Percentiles rank a stretch among this genome's conserved stretches.
phyloP scores from a whole-genome alignment of 2,113 vertebrate genomes.

The Oryzias melastigma region DNA sequence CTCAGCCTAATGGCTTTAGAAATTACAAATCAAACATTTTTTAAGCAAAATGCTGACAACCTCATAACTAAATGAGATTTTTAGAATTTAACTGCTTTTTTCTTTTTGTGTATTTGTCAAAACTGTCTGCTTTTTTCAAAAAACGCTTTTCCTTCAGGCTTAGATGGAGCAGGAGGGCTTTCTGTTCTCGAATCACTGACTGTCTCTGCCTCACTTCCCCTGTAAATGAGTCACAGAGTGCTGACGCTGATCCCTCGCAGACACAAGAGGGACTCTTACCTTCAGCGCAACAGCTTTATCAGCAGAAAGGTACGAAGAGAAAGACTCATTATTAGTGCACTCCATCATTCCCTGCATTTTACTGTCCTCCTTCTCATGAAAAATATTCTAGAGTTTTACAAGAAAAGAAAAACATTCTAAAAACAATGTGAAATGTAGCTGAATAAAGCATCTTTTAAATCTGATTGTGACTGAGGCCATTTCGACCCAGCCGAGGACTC shows the following conservation, averaged over 20 bases:
- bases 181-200: not conserved
- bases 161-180: not conserved
- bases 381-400: not conserved
- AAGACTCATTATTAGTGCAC: constrained; percentile 9
- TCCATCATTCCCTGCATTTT: not conserved
- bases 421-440: not conserved
- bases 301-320: constrained; percentile 8
- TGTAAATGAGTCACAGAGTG: constrained; percentile 1
- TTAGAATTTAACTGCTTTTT: not conserved
- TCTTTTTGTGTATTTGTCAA: not conserved
- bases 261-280: constrained; percentile 11
- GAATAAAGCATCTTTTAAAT: too few species aligned
- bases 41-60: too few species aligned
- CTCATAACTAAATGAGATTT: too few species aligned
- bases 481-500: constrained; percentile 27
- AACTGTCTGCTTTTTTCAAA: not conserved
- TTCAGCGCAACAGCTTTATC: constrained; percentile 14
- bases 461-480: not conserved
- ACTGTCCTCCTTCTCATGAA: not conserved
- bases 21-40: too few species aligned
- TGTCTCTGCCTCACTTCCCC: not conserved
- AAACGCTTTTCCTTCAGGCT: not conserved
- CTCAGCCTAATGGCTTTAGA: too few species aligned
- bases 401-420: not conserved
- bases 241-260: not conserved